A percentile compares a stretch with the other conserved stretches of the same genome.
phyloP scores from a whole-genome alignment of 1,140 invertebrate genomes.

The Babylonia areolata region DNA sequence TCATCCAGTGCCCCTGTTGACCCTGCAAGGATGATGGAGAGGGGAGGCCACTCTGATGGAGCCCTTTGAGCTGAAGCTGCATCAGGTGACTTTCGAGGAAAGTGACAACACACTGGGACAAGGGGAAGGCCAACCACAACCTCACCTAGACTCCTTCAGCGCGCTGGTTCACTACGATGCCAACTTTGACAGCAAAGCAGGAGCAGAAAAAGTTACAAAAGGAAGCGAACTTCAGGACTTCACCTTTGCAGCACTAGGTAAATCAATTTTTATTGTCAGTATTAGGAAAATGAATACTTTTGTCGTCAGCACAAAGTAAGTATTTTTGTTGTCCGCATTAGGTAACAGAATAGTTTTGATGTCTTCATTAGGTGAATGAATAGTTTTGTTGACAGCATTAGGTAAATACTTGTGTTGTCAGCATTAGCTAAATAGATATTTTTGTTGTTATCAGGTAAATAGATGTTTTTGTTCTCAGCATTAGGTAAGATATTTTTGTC shows the following conservation, averaged over 20 bases:
- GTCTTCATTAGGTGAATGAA: too few relatives aligned
- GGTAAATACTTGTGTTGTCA: too few relatives aligned
- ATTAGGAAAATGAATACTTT: too few relatives aligned
- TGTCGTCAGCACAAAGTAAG: too few relatives aligned
- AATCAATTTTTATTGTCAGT: too few relatives aligned
- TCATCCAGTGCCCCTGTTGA: background rate
- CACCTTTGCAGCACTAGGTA: conserved; percentile 32
- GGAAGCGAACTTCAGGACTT: conserved; percentile 39
- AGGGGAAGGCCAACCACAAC: conserved; percentile 17
- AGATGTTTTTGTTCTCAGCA: too few relatives aligned
- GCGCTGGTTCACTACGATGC: conserved; percentile 67
- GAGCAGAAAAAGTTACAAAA: conserved; percentile 36
- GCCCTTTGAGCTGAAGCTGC: conserved; percentile 70
- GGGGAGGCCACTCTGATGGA: conserved; percentile 62
- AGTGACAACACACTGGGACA: conserved; percentile 26
- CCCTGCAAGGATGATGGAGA: conserved; percentile 34
- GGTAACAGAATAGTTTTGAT: too few relatives aligned
- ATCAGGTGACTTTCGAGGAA: conserved; percentile 69
- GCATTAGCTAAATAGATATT: too few relatives aligned
- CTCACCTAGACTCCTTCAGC: conserved; percentile 64
- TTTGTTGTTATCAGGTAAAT: too few relatives aligned
- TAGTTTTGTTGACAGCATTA: too few relatives aligned
- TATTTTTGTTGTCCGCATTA: too few relatives aligned
- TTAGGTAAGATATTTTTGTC: too few relatives aligned
- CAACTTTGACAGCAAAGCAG: conserved; percentile 38